Evolutionary conservation across 2,888 invertebrate species (phyloP).

Genomic region (Sicus ferrugineus): DNA sequence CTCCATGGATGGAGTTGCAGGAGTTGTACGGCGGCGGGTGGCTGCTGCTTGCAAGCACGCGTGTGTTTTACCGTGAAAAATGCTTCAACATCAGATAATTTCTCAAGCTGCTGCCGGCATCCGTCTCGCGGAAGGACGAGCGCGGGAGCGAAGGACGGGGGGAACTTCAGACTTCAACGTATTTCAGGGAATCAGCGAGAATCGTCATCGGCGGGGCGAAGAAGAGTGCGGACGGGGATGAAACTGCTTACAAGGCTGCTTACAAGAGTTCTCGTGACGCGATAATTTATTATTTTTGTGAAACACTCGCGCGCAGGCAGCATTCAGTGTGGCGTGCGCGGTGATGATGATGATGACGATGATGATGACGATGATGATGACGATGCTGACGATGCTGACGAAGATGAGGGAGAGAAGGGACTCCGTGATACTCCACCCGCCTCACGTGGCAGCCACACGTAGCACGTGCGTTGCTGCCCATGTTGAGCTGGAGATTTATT

Average conservation of each 20-base stretch:
- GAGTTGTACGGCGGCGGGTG: too few species aligned
- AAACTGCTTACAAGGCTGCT: background rate
- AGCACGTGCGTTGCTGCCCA: slow-evolving; percentile 23
- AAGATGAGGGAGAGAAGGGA: background rate
- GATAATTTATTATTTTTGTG: slow-evolving; percentile 30
- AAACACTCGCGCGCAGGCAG: background rate
- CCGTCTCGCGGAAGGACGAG: slow-evolving; percentile 13
- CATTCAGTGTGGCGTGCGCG: background rate
- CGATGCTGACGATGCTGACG: background rate
- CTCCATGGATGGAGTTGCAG: too few species aligned
- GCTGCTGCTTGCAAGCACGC: too few species aligned
- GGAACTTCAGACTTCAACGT: background rate
- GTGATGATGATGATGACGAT: background rate
- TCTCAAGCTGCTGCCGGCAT: slow-evolving; percentile 30
- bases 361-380: background rate
- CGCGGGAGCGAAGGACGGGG: background rate
- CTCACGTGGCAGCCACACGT: slow-evolving; percentile 2
- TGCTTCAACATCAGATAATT: slow-evolving; percentile 28
- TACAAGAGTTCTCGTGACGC: slow-evolving; percentile 16
- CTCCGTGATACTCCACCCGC: too few species aligned
- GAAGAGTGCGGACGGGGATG: background rate
- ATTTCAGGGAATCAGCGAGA: background rate
- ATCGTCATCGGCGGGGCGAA: slow-evolving; percentile 1
- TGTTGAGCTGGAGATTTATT: slow-evolving; percentile 40
- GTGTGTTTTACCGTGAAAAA: slow-evolving; percentile 24